phyloP scores from a whole-genome alignment of 2,797 vertebrate species.

The Enteromius mattozi region DNA sequence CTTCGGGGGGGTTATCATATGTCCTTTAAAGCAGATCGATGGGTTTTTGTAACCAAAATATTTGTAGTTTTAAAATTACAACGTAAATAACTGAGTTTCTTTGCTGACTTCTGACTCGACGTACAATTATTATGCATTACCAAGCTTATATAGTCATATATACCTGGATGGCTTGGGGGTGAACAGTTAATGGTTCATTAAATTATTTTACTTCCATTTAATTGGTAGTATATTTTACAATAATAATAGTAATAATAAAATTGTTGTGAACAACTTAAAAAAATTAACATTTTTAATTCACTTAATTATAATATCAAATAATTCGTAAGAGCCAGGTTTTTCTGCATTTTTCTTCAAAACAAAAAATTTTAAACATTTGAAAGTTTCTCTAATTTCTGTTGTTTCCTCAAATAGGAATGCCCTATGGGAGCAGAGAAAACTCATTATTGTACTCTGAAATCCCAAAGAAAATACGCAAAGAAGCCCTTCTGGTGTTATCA shows the following conservation, averaged over 20 bases:
- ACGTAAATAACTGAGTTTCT: no score
- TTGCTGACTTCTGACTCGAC: no score
- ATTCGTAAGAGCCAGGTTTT: background rate
- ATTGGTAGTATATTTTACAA: background rate
- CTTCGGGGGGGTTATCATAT: no score
- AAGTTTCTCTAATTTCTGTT: constrained; percentile 4
- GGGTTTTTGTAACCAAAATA: no score
- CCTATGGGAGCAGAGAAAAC: constrained; percentile 96
- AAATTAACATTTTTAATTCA: background rate
- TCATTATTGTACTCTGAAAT: constrained; percentile 98
- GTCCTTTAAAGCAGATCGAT: no score
- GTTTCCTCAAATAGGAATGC: constrained; percentile 84
- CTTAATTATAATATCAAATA: background rate
- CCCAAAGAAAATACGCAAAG: constrained; percentile 94
- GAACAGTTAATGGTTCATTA: no score
- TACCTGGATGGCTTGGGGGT: no score
- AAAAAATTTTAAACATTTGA: background rate
- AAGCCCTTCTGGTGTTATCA: constrained; percentile 92
- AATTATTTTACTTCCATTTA: background rate
- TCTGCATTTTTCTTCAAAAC: constrained; percentile 10
- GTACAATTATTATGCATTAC: no score
- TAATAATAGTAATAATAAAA: background rate
- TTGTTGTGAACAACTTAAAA: background rate
- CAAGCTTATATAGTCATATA: no score
- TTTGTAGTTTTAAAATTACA: no score